These are phyloP conservation scores for Limnephilus auricula DNA, from an alignment of 2,888 invertebrate genomes.

Conservation along the genomic window DNA sequence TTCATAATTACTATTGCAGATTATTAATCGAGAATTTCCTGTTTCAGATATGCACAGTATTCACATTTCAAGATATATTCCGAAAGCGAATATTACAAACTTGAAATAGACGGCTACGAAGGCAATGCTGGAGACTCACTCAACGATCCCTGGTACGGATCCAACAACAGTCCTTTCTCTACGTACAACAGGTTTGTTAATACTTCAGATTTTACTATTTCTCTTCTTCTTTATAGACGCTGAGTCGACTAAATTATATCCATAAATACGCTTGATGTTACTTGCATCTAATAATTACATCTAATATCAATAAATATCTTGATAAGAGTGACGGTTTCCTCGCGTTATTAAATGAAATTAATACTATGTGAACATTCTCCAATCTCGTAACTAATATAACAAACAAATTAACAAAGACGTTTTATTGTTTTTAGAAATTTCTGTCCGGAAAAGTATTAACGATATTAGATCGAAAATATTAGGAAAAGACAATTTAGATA, in stretches of 20 bases:
- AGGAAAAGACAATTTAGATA: no score
- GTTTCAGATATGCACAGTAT: slow-evolving; percentile 89
- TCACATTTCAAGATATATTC: slow-evolving; percentile 95
- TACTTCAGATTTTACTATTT: not conserved
- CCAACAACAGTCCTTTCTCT: slow-evolving; percentile 95
- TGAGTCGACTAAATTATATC: not conserved
- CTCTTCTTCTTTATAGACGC: not conserved
- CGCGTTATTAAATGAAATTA: not conserved
- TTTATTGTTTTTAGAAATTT: no score
- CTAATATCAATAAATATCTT: not conserved
- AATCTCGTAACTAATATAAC: not conserved
- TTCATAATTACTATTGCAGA: not conserved
- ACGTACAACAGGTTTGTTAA: slow-evolving; percentile 89
- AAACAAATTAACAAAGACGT: no score
- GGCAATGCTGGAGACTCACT: slow-evolving; percentile 94
- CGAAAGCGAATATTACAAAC: slow-evolving; percentile 93
- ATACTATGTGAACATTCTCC: not conserved
- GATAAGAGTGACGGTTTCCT: not conserved
- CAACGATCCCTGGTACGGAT: slow-evolving; percentile 96
- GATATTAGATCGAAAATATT: no score
- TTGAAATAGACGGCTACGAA: slow-evolving; percentile 94
- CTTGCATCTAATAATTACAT: not conserved
- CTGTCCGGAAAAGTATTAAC: no score
- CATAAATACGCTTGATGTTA: not conserved
- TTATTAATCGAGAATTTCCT: not conserved